Percentiles rank a stretch among this genome's conserved stretches.
Evolutionary conservation across 2,888 invertebrate species (phyloP).

Genomic region (Drosophila cyrtoloma): DNA sequence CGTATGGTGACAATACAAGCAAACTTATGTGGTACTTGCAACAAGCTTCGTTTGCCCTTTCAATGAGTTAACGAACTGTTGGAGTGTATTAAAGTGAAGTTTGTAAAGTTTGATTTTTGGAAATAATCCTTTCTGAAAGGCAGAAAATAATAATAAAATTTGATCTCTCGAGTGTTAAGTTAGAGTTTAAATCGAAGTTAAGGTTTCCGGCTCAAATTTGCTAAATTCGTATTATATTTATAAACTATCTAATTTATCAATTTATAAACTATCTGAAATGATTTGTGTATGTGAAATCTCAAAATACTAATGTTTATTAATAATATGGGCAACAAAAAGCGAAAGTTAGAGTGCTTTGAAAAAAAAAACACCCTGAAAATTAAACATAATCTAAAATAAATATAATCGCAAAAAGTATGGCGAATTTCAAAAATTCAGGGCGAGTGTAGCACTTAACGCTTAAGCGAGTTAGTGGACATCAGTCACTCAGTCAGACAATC

Average conservation of each 20-base stretch:
- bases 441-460: not conserved
- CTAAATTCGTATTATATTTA: not conserved
- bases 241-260: not conserved
- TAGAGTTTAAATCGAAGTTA: not conserved
- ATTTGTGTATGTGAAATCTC: not conserved
- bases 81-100: not conserved
- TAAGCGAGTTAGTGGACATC: not conserved
- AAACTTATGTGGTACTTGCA: not conserved
- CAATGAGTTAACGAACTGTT: not conserved
- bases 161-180: not conserved
- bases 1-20: not conserved
- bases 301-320: not conserved
- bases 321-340: not conserved
- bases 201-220: not conserved
- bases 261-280: not conserved
- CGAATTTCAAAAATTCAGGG: not conserved
- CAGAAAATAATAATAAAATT: not conserved
- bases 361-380: not conserved
- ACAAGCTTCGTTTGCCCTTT: not conserved
- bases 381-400: not conserved
- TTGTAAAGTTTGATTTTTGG: not conserved
- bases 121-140: not conserved
- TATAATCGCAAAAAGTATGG: not conserved
- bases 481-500: not conserved
- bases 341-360: not conserved